These are phyloP conservation scores for Rhizoglyphus robini DNA, from an alignment of 1,140 invertebrate species.

Conservation along the genomic window DNA sequence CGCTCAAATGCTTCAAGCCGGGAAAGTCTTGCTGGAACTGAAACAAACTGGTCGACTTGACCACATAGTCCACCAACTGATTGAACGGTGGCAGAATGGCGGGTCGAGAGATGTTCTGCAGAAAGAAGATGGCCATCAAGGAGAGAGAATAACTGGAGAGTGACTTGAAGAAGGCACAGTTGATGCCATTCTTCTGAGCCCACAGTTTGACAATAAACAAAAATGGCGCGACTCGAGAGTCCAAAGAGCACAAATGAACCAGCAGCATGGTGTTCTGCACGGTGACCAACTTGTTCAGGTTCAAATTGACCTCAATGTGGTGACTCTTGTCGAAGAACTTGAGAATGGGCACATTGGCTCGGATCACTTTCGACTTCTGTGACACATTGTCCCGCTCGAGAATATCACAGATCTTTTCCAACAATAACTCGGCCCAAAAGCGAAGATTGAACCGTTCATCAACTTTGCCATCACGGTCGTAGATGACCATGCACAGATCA, in stretches of 20 bases:
- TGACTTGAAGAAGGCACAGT: constrained; percentile 85
- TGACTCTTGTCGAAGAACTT: constrained; percentile 58
- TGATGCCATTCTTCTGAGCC: constrained; percentile 84
- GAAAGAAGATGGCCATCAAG: constrained; percentile 89
- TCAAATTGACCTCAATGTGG: constrained; percentile 84
- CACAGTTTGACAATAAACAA: constrained; percentile 83
- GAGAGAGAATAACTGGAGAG: constrained; percentile 92
- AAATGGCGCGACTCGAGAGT: constrained; percentile 82
- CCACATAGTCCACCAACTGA: constrained; percentile 27
- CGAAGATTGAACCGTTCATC: constrained; percentile 42
- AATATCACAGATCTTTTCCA: background rate
- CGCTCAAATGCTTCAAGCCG: background rate
- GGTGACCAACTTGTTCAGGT: constrained; percentile 89
- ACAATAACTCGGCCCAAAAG: background rate
- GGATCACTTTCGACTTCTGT: constrained; percentile 53
- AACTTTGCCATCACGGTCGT: constrained; percentile 42
- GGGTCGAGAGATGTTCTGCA: constrained; percentile 60
- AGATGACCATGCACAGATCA: constrained; percentile 82
- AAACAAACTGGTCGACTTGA: constrained; percentile 2
- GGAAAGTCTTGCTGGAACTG: background rate
- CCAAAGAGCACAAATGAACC: constrained; percentile 63
- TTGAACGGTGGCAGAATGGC: constrained; percentile 77
- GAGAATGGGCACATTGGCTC: constrained; percentile 85
- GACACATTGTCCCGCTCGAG: background rate
- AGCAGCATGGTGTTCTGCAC: constrained; percentile 88